Base-by-base conservation (phyloP, 2,888 invertebrate genomes). In the Epinotia nisella region DNA sequence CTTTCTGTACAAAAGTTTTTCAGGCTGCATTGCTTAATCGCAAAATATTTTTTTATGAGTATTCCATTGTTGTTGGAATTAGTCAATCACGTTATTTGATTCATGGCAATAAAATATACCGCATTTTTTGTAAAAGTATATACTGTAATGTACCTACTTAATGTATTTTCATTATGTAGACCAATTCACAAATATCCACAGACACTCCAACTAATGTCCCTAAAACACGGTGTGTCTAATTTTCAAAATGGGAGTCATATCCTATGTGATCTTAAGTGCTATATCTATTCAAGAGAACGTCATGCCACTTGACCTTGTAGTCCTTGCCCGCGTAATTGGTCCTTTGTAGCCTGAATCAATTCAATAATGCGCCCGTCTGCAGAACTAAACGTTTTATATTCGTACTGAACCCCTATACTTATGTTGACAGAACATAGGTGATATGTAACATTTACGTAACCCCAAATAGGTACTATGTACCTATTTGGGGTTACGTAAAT, bases 301-400 rank as follows among this genome's bases (percentile, higher is more conserved):
- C 77, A 80, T 78, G 81, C 80, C 84, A 82, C 88, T 85, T 86
- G 88, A 87, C 88, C 90, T 90, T 89, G 86, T 85, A 85, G 82
- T 82, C 79, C 80, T 86, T 85, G 86, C 84, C 78, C 82, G 84
- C 82, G 84, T 90, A 90, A 91, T 90, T 89, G 89, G 86, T 78
- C 87, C 89, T 91, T 90, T 91, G 90, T 90, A 84, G 83, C 78
- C 80, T 78, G 84, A 83, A 88, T 89, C 87, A 89, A 88, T 87
- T 83, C 86, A 87, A 89, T 89, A 88, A 89, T 84, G 85, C 79
- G 81, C 76, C 78, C 81, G 81, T 81, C 82, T 81, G 78, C 82
- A 80, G 82, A 53, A 61, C 61, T 56, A 35, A 56, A 29, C 13
- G 29, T 70, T 86, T 85, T 82, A 83, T 84, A 81, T 82, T 79